phyloP scores from a whole-genome alignment of 2,888 invertebrate genomes.

The Macaria liturata region DNA sequence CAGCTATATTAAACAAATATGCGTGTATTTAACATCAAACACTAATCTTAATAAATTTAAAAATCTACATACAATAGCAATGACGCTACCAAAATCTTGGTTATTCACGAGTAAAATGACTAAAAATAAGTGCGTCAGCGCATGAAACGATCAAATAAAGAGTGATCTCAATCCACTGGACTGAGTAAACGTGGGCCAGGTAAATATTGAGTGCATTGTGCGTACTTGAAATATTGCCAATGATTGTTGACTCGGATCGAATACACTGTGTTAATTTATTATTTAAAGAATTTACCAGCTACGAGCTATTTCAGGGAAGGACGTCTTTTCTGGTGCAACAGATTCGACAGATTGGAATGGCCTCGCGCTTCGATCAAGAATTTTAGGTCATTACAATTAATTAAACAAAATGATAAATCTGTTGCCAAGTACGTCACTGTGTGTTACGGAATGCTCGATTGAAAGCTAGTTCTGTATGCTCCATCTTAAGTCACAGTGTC shows the following conservation, averaged over 20 bases:
- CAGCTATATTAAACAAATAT: no score
- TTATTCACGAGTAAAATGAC: constrained; percentile 18
- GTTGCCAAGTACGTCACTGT: no score
- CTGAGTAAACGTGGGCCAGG: constrained; percentile 64
- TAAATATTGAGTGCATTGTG: constrained; percentile 73
- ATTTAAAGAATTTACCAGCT: constrained; percentile 57
- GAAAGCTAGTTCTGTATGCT: no score
- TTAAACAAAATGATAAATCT: no score
- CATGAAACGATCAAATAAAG: constrained; percentile 26
- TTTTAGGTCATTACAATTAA: constrained; percentile 11
- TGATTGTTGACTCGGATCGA: constrained; percentile 74
- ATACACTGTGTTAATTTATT: constrained; percentile 65
- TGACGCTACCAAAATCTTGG: background rate
- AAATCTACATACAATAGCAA: constrained; percentile 7
- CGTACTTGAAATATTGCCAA: constrained; percentile 76
- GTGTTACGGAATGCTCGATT: no score
- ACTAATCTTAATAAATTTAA: no score
- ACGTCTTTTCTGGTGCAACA: constrained; percentile 41
- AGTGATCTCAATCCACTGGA: constrained; percentile 27
- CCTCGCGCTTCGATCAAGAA: constrained; percentile 29
- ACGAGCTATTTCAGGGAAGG: constrained; percentile 52
- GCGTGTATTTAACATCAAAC: no score
- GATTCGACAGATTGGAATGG: constrained; percentile 30
- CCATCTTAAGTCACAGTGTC: no score
- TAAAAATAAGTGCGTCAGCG: constrained; percentile 28